Evolutionary conservation across 1,140 invertebrate species (phyloP), one percentile per base, ranked within the genome.

Genomic region (Heliconius melpomene): DNA sequence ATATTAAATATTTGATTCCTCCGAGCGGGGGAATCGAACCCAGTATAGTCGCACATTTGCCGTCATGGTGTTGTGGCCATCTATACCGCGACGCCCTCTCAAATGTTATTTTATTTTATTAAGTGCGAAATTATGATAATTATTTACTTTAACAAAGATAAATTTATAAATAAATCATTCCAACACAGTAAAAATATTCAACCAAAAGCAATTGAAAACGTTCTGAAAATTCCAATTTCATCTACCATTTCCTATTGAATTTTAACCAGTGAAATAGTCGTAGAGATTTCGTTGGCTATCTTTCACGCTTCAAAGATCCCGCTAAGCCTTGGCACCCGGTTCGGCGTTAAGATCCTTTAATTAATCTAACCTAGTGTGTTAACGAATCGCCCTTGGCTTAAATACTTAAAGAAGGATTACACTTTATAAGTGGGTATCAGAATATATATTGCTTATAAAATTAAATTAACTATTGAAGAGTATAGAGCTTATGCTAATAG

Each of bases 271-370:
- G 36, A 71, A 76, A 76, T 75, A 76, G 72, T 36, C 71, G 32
- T 23, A 54, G 52, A 76, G 57, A 66, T 76, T 76, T 76, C 16
- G 52, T 72, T 72, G 36, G 57, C 26, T 60, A 76, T 70, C 50
- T 52, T 76, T 76, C 36, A 76, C 60, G 36, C 74, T 76, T 38
- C 52, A 32, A 72, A 77, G 78, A 73, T 79, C 46, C 52, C 66
- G 70, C 40, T 76, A 80, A 80, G 71, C 79, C 71, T n/a, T 52
- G 74, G 52, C 79, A 80, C 74, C 70, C 74, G 74, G 74, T 73
- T 77, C 60, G 76, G 79, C 79, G 79, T 80, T 72, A 76, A 80
- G 74, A 80, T 80, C 74, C 79, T 54, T 80, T 80, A 80, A 80
- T 80, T 80, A 80, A 80, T 80, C 75, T 80, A 75, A 73, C 79